Conservation (phyloP, 2,888 invertebrate genomes). For the Heliconius aoede region DNA sequence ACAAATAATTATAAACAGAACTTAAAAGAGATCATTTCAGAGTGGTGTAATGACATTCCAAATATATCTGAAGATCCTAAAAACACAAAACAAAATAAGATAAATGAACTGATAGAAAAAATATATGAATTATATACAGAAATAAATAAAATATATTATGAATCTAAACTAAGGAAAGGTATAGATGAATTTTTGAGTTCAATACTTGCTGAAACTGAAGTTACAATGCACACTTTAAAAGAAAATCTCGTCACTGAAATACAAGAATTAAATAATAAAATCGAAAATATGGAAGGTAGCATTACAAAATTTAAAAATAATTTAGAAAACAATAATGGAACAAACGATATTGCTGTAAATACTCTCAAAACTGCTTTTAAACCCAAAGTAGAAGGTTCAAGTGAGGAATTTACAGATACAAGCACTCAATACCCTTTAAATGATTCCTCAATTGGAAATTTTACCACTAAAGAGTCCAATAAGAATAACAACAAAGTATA, state of each 20-base stretch:
- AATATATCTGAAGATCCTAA: conserved; percentile 49
- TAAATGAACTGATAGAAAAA: conserved; percentile 56
- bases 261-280: conserved; percentile 39
- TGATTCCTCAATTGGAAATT: background rate
- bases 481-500: background rate
- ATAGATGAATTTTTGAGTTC: conserved; percentile 56
- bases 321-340: background rate
- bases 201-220: conserved; percentile 47
- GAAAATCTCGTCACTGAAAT: conserved; percentile 56
- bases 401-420: background rate
- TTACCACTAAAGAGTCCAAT: background rate
- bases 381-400: background rate
- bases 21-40: conserved; percentile 51
- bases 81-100: conserved; percentile 52
- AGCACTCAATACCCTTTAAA: background rate
- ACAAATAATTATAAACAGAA: conserved; percentile 48
- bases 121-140: conserved; percentile 51
- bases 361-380: conserved; percentile 6
- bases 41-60: conserved; percentile 60
- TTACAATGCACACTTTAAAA: conserved; percentile 51
- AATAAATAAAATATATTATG: conserved; percentile 48
- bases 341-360: conserved; percentile 8
- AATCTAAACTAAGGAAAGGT: conserved; percentile 51
- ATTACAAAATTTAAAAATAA: background rate
- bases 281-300: background rate